Percentiles rank a stretch among this genome's conserved stretches.
These are phyloP conservation scores for Limosa lapponica DNA, from an alignment of 2,797 vertebrate genomes.

Conservation along the genomic window DNA sequence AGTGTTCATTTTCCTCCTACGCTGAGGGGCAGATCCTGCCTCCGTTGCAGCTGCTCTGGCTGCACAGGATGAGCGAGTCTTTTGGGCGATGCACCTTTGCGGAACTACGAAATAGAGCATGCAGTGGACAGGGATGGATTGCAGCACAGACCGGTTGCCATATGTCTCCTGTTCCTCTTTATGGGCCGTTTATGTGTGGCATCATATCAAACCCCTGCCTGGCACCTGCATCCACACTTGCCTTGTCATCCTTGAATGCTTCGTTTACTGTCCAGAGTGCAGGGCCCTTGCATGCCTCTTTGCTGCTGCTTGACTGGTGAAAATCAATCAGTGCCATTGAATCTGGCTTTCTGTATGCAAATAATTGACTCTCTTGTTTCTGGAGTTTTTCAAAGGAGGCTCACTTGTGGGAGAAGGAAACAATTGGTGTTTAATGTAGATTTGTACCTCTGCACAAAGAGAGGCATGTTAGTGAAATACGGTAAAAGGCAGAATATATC, in stretches of 20 bases:
- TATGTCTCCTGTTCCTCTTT: background rate
- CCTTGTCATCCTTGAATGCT: background rate
- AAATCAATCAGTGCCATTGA: background rate
- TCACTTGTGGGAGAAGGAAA: background rate
- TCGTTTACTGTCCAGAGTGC: background rate
- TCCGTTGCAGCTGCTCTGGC: background rate
- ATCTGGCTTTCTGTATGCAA: background rate
- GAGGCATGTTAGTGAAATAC: background rate
- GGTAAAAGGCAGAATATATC: background rate
- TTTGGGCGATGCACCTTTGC: background rate
- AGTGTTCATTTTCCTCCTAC: conserved; percentile 1
- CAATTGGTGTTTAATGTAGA: background rate
- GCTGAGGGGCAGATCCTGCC: background rate
- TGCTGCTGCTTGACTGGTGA: background rate
- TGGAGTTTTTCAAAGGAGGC: background rate
- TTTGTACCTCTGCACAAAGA: background rate
- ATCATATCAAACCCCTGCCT: background rate
- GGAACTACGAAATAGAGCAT: background rate
- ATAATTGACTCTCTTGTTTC: background rate
- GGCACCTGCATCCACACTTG: background rate
- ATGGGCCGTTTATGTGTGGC: accelerated
- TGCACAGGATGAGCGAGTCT: background rate
- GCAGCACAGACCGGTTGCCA: background rate
- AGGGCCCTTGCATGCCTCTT: background rate
- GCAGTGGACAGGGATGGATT: background rate